A percentile compares a stretch with the other conserved stretches of the same genome.
Evolutionary conservation across 2,888 invertebrate species (phyloP).

Genomic region (Hirudinaria manillensis): DNA sequence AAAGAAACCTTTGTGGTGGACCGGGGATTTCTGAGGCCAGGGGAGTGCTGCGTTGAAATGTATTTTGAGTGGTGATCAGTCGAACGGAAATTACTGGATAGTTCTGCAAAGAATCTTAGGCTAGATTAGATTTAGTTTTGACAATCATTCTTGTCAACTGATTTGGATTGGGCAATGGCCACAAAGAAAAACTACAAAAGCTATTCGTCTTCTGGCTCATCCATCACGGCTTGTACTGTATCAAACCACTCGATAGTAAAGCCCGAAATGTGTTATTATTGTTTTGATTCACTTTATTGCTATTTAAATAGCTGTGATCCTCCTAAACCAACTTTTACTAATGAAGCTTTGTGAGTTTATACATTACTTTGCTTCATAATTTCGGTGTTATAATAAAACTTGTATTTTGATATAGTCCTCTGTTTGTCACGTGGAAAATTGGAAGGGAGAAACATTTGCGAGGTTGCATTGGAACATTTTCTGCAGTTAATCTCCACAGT

Average conservation of each 20-base stretch:
- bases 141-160: too few species aligned
- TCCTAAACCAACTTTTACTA: conserved; percentile 77
- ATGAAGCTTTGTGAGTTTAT: conserved; percentile 59
- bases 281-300: conserved; percentile 94
- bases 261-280: conserved; percentile 92
- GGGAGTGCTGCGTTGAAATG: background rate
- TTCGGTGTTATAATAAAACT: conserved; percentile 8
- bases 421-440: conserved; percentile 99
- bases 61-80: background rate
- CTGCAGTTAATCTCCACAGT: conserved; percentile 86
- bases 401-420: conserved; percentile 59
- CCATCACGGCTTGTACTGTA: background rate
- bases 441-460: conserved; percentile 88
- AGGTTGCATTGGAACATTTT: conserved; percentile 98
- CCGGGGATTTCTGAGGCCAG: background rate
- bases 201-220: conserved; percentile 14
- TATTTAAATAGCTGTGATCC: conserved; percentile 87
- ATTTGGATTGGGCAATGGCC: background rate
- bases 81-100: too few species aligned
- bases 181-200: conserved; percentile 7
- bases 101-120: too few species aligned
- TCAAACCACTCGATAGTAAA: conserved; percentile 46
- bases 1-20: conserved; percentile 12
- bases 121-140: too few species aligned
- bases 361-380: background rate